These are phyloP conservation scores for Dyspetes luteomarginatus DNA, from an alignment of 2,888 invertebrate species.

Conservation along the genomic window DNA sequence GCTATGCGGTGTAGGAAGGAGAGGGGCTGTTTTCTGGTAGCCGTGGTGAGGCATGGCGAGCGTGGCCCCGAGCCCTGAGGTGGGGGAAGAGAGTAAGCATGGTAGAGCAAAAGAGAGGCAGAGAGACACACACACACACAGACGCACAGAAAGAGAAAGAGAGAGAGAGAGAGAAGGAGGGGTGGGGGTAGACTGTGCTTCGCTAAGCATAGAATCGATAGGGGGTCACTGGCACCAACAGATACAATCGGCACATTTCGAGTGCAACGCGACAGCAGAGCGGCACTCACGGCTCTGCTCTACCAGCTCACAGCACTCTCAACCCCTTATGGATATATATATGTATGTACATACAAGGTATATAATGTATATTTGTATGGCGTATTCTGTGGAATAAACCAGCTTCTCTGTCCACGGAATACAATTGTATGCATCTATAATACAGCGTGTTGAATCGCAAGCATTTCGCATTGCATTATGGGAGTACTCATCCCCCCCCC, in stretches of 20 bases:
- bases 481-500: no score
- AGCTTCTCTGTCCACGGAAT: neutral
- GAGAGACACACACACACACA: no score
- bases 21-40: conserved; percentile 49
- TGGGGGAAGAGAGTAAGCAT: conserved; percentile 43
- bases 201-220: conserved; percentile 81
- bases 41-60: conserved; percentile 20
- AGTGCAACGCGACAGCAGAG: conserved; percentile 67
- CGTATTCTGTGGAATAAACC: neutral
- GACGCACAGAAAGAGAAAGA: no score
- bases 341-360: neutral
- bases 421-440: neutral
- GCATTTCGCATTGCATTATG: conserved; percentile 30
- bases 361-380: neutral
- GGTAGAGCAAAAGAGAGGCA: conserved; percentile 66
- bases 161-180: conserved; percentile 62
- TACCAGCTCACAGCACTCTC: conserved; percentile 21
- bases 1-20: neutral
- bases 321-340: neutral
- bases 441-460: neutral
- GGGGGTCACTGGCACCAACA: conserved; percentile 82
- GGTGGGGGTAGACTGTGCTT: conserved; percentile 77
- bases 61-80: conserved; percentile 1
- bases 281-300: conserved; percentile 29
- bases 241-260: conserved; percentile 82